Evolutionary conservation across 2,888 invertebrate genomes (phyloP), one percentile per base, ranked within the genome.

Genomic region (Lacanobia wlatinum): DNA sequence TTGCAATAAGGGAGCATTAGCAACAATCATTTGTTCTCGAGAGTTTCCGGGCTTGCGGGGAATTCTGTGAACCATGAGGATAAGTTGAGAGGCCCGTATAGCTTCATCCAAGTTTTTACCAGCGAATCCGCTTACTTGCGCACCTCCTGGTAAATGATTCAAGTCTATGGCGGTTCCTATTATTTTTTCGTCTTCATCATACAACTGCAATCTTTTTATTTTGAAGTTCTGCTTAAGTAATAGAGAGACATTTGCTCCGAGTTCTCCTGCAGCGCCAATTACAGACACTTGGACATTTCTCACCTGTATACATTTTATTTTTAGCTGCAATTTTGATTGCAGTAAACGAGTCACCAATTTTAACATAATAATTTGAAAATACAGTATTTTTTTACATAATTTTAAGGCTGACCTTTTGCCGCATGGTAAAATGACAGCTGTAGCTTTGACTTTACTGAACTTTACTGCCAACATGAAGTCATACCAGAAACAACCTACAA

Each of bases 261-360:
- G 85, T 21, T 90, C 89, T 78, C 86, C 90, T 40, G 87, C 91
- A 12, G 93, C 93, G 9, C 94, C 94, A n/a, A 94, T 82, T 3
- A 94, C 82, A 8, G 93, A 90, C 10, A 94, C 85, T 83, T 93
- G 93, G n/a, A 94, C 78, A 81, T 89, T 87, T 77, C 91, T 87
- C 12, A 72, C 56, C 28, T 66, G 73, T 14, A 79, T 16, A 56
- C 55, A 59, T 60, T 75, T 82, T 6, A 73, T 48, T 40, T 61
- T 64, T 21, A 63, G 68, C 53, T 67, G 69, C 38, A 61, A 61
- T 38, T 72, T 84, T 40, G 70, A 38, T 21, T 82, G 38, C 12
- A 62, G 34, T n/a, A 74, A 43, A 60, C 46, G 23, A 16, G 23
- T 52, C 1, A 23, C 48, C 40, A 52, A 14, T 67, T 61, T 81